These are phyloP conservation scores for Amblyornis subalaris DNA, from an alignment of 2,113 vertebrate genomes.

Conservation along the genomic window DNA sequence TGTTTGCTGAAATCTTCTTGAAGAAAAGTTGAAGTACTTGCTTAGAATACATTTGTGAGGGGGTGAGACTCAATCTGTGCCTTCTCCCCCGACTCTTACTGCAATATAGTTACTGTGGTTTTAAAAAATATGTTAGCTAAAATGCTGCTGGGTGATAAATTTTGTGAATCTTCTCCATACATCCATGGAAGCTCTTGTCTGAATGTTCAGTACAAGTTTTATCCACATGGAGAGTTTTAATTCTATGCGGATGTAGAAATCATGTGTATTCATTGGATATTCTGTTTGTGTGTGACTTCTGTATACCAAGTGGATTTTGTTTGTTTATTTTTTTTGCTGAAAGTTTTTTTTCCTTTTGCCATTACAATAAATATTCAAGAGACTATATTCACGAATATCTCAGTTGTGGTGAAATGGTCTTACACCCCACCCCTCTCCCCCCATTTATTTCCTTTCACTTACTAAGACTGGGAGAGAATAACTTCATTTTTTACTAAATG, in stretches of 20 bases:
- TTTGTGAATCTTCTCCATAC: conserved; percentile 39
- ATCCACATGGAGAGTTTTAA: conserved; percentile 63
- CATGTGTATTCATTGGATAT: conserved; percentile 70
- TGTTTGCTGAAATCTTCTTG: conserved; percentile 27
- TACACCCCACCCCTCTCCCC: not conserved
- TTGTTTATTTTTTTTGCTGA: conserved; percentile 59
- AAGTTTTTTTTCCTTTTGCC: conserved; percentile 72
- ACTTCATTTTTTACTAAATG: not conserved
- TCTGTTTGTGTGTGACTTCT: conserved; percentile 79
- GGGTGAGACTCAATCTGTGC: not conserved
- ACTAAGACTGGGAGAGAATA: not conserved
- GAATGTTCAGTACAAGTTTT: conserved; percentile 59
- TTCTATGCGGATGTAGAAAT: conserved; percentile 57
- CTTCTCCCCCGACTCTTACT: not conserved
- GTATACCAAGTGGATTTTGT: conserved; percentile 68
- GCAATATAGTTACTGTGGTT: conserved; percentile 42
- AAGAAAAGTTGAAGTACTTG: conserved; percentile 13
- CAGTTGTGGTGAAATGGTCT: not conserved
- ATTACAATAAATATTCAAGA: conserved; percentile 85
- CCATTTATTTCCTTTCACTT: not conserved
- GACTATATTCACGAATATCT: conserved; percentile 75
- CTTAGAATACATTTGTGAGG: not conserved
- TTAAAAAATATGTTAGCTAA: conserved; percentile 37
- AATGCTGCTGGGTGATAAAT: conserved; percentile 41
- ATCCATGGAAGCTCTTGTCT: conserved; percentile 45